Evolutionary conservation across 1,140 invertebrate species (phyloP), one percentile per base, ranked within the genome.

Genomic region (Brevipalpus yothersi): DNA sequence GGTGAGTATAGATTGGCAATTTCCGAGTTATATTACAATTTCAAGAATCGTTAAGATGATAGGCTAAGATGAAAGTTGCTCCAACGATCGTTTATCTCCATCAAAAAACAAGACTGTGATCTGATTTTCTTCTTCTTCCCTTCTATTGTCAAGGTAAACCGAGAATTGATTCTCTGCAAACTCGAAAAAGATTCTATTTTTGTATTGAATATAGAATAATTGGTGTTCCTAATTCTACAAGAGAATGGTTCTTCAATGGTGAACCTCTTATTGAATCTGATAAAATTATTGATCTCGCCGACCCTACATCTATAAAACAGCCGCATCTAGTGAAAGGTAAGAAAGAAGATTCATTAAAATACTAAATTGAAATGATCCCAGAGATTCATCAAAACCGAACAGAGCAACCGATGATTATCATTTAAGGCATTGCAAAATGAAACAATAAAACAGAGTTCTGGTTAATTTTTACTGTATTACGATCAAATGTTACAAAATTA

Each of bases 181-280:
- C 61, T 5, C 23, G 54, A 19, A 60, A 53, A 10, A 63, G 61
- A 41, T 68, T 67, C 55, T 64, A 64, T 57, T 66, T 62, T 57
- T 68, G 67, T 53, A 67, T 70, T 31, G 53, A 63, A 1, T 70
- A 68, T 54, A 62, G 65, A 31, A 63, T 70, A 0, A 62, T 62
- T 8, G 68, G 67, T 19, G 65, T 66, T 42, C 69, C 69, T 2
- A 57, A 61, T 41, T 65, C 67, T 23, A 64, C 57, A 7, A 58
- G 66, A 43, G 56, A 49, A 4, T 70, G 69, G 69, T 67, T 59
- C 41, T 60, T 60, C 21, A 64, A 69, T 49, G 64, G 66, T 9
- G 54, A 66, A 54, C 56, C n/a, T 2, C 19, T 70, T 10, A n/a
- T 53, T 10, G 47, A 58, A 19, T 45, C 56, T 12, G 9, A 59